These are phyloP conservation scores for Monopterus albus DNA, from an alignment of 2,113 vertebrate genomes.

Conservation along the genomic window DNA sequence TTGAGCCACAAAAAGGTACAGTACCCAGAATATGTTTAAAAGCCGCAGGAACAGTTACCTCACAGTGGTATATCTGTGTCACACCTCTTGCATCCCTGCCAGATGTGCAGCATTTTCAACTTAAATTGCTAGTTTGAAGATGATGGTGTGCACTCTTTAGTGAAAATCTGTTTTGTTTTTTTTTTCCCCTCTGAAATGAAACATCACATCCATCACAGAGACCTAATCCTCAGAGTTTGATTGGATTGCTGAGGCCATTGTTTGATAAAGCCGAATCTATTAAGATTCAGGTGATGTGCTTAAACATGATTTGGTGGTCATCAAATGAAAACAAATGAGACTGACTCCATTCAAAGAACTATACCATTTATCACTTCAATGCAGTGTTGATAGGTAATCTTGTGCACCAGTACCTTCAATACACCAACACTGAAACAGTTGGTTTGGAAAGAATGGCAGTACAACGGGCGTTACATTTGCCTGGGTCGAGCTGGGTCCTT, in stretches of 20 bases:
- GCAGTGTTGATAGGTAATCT: not conserved
- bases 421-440: not conserved
- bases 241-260: not conserved
- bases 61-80: not conserved
- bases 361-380: slow-evolving; percentile 4
- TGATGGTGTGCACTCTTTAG: not conserved
- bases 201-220: not conserved
- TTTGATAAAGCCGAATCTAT: slow-evolving; percentile 4
- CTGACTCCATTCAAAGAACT: slow-evolving; percentile 8
- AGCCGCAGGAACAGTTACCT: slow-evolving; percentile 21
- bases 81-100: not conserved
- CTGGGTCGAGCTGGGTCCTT: not conserved
- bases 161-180: not conserved
- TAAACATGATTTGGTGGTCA: not conserved
- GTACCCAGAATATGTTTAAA: slow-evolving; percentile 19
- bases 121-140: not conserved
- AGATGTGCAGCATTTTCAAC: not conserved
- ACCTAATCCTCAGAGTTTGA: slow-evolving; percentile 13
- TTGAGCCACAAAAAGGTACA: slow-evolving; percentile 7
- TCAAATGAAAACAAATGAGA: not conserved
- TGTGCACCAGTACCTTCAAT: not conserved
- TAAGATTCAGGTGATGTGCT: not conserved
- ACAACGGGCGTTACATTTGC: not conserved
- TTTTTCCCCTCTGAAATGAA: not conserved
- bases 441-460: not conserved